A percentile compares a stretch with the other conserved stretches of the same genome.
These are phyloP conservation scores for Coendou prehensilis DNA, from an alignment of 2,797 vertebrate genomes.

Conservation along the genomic window DNA sequence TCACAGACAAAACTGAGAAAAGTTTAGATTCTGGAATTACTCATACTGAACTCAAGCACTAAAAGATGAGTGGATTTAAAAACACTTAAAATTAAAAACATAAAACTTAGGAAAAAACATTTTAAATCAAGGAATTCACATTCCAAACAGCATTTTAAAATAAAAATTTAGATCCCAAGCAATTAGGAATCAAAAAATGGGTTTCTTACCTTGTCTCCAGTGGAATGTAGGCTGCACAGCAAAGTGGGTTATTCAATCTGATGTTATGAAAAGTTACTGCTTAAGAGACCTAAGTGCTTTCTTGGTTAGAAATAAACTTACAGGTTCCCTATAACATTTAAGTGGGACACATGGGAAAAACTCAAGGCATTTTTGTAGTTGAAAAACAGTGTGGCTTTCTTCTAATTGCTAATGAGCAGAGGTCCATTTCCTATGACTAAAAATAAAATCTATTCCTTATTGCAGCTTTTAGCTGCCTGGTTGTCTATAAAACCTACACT, in stretches of 20 bases:
- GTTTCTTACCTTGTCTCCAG: conserved; percentile 84
- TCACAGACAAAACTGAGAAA: conserved; percentile 57
- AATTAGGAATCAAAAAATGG: conserved; percentile 78
- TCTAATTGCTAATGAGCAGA: neutral
- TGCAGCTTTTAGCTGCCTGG: neutral
- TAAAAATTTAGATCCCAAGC: conserved; percentile 72
- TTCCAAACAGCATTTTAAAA: conserved; percentile 42
- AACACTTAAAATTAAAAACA: conserved; percentile 40
- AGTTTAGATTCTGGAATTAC: conserved; percentile 9
- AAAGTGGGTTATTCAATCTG: conserved; percentile 82
- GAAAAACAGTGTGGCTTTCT: neutral
- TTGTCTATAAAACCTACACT: neutral
- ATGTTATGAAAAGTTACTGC: conserved; percentile 80
- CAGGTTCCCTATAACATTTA: conserved; percentile 74
- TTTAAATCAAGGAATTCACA: conserved; percentile 41
- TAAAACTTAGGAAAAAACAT: neutral
- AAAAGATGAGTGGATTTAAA: neutral
- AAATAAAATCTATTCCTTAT: neutral
- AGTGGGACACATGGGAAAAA: conserved; percentile 59
- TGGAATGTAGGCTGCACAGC: conserved; percentile 78
- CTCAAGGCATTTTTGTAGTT: conserved; percentile 42
- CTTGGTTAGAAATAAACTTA: conserved; percentile 82
- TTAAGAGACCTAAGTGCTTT: conserved; percentile 76
- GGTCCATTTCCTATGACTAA: neutral
- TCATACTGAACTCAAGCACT: conserved; percentile 50